phyloP scores from a whole-genome alignment of 2,888 invertebrate genomes.

The Mellilla xanthometata region DNA sequence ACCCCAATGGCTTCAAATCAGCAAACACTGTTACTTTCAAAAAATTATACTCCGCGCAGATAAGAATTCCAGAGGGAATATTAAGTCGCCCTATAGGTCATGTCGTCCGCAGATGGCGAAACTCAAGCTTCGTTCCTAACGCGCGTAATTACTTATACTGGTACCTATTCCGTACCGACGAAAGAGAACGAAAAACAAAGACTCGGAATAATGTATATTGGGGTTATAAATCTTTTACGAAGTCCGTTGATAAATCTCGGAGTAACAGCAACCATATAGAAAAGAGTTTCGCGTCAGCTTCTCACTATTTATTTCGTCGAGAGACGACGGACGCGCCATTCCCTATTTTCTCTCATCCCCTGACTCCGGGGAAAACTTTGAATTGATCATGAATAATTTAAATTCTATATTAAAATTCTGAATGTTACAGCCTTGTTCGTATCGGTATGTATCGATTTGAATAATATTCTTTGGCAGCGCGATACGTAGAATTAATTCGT shows the following conservation, averaged over 20 bases:
- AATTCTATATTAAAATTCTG: constrained; percentile 51
- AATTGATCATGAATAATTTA: constrained; percentile 75
- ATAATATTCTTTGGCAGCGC: constrained; percentile 29
- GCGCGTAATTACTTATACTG: constrained; percentile 33
- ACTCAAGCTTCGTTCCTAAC: constrained; percentile 21
- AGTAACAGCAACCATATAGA: constrained; percentile 49
- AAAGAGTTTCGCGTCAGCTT: constrained; percentile 53
- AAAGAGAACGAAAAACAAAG: constrained; percentile 44
- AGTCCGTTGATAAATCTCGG: constrained; percentile 53
- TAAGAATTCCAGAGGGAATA: constrained; percentile 15
- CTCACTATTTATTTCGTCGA: constrained; percentile 56
- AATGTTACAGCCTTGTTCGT: constrained; percentile 45
- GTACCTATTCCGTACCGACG: no score
- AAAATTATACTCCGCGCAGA: constrained; percentile 10
- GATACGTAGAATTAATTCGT: constrained; percentile 46
- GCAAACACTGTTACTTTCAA: constrained; percentile 10
- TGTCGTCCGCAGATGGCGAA: constrained; percentile 32
- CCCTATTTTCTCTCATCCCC: constrained; percentile 57
- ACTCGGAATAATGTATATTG: constrained; percentile 47
- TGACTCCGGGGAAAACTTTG: constrained; percentile 57
- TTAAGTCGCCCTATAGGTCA: constrained; percentile 27
- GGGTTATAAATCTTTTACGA: constrained; percentile 49
- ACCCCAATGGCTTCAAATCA: constrained; percentile 19
- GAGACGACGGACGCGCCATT: constrained; percentile 42
- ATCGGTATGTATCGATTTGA: constrained; percentile 33